Evolutionary conservation across 2,888 invertebrate species (phyloP), one percentile per base, ranked within the genome.

Genomic region (Lypha dubia): DNA sequence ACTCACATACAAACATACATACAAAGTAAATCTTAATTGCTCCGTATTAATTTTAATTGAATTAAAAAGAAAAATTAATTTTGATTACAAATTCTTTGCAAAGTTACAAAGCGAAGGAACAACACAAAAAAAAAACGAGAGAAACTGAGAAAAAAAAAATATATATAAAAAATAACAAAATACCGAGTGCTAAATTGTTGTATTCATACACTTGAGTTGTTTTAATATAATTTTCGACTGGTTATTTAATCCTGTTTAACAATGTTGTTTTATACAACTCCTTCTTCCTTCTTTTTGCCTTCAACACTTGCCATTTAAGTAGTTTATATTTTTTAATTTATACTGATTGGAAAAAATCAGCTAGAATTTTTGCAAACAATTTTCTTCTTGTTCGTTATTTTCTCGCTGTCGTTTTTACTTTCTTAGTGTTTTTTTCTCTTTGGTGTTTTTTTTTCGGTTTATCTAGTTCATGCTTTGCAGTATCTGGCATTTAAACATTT

Each of bases 341-440:
- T 35, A 46, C 35, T 75, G 68, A 81, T 81, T 75, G 79, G n/a
- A 17, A 75, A 75, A 75, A 81, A 70, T 63, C 63, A 53, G 46
- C 63, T 38, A 56, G 56, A 56, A 35, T 70, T 17, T 70, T 28
- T 53, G 7, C 3, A n/a, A n/a, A n/a, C 7, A n/a, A 0, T n/a
- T 32, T 56, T 44, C n/a, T n/a, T n/a, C n/a, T n/a, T n/a, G n/a
- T n/a, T n/a, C n/a, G 15, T 9, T 22, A 7, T n/a, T 20, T 79
- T 71, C 8, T 35, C n/a, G 22, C 6, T 17, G 17, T 56, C 28
- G 9, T 4, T 53, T 17, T 65, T 46, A 4, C 11, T 38, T 38
- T 38, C 7, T 38, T 38, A 1, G 11, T 17, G 22, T 17, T 24
- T 41, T 15, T 20, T 35, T 38, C 3, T 53, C 49, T 5, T n/a